Base-by-base conservation (phyloP, 1,140 invertebrate species). In the Heliconius hewitsoni region DNA sequence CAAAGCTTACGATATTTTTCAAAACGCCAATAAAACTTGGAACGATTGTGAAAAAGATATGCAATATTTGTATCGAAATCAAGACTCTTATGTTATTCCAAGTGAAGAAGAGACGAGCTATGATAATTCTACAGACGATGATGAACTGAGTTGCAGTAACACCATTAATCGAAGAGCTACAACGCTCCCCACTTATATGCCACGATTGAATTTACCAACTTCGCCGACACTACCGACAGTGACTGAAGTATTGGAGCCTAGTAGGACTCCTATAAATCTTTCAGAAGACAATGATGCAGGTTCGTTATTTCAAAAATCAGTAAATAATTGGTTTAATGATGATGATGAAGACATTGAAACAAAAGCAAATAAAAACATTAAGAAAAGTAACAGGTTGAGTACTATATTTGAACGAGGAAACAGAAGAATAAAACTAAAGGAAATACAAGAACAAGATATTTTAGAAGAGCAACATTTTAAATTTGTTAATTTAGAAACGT, bases 161-260 rank as follows among this genome's bases (percentile, higher is more conserved):
- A 78, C 78, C 70, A 75, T 57, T 39, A 72, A 37, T 77, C 84
- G 86, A 86, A 60, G 90, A 57, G 71, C 87, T 27, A 90, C 90
- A 18, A 90, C 89, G 16, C 83, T 88, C 39, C 86, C 87, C 37
- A 79, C 80, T 39, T 86, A 84, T 72, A 86, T 92, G 76, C 89
- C 92, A 4, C 84, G 84, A 80, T 81, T 92, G 16, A 86, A 89
- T 71, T 80, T 91, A 50, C 83, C 87, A 8, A 80, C 86, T 76
- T 84, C 81, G 1, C 85, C 86, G 11, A 87, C 84, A 37, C 78
- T 94, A 70, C 90, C 93, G 19, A 92, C 90, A 3, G 87, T 94
- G 0, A 89, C 89, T 23, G 93, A 94, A 81, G 77, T 93, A 57
- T 78, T 82, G 27, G 91, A 93, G 83, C 86, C 88, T 6, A 84